Evolutionary conservation across 2,113 vertebrate genomes (phyloP).

Genomic region (Hystrix brachyura): DNA sequence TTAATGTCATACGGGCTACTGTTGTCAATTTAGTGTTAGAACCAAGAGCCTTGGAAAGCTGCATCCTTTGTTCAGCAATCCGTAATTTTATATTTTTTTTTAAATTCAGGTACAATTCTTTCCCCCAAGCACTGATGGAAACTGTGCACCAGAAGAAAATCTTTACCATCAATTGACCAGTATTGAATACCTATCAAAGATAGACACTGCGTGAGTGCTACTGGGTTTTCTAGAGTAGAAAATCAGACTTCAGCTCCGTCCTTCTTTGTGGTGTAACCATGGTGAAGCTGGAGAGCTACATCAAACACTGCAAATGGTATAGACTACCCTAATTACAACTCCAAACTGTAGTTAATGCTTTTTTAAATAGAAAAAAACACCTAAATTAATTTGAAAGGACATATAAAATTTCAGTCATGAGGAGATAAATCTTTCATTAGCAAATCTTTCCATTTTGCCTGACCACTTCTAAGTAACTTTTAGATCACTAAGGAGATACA

Average conservation of each 20-base stretch:
- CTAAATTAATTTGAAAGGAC: constrained; percentile 74
- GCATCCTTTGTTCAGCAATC: neutral
- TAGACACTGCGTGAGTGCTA: neutral
- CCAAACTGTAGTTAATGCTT: constrained; percentile 68
- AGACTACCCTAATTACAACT: constrained; percentile 69
- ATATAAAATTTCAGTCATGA: constrained; percentile 63
- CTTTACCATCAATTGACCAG: constrained; percentile 54
- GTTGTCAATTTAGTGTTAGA: constrained; percentile 29
- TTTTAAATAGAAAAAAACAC: constrained; percentile 70
- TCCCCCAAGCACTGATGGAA: constrained; percentile 29
- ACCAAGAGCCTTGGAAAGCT: constrained; percentile 47
- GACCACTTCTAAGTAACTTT: constrained; percentile 70
- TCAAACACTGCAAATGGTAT: constrained; percentile 59
- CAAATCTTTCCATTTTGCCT: constrained; percentile 75
- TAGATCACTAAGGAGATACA: constrained; percentile 60
- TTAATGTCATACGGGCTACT: neutral
- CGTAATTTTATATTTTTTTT: constrained; percentile 61
- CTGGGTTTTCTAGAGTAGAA: constrained; percentile 48
- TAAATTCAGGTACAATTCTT: constrained; percentile 61
- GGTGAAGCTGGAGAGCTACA: constrained; percentile 56
- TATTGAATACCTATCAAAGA: neutral
- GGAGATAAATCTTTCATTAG: constrained; percentile 72
- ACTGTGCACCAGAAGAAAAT: constrained; percentile 10
- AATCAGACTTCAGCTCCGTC: constrained; percentile 1
- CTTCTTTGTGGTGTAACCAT: constrained; percentile 45